Evolutionary conservation across 37 sponge, comb jelly and placozoan genomes (phyloP), one percentile per base, ranked within the genome.

Genomic region (Hormiphora californensis): DNA sequence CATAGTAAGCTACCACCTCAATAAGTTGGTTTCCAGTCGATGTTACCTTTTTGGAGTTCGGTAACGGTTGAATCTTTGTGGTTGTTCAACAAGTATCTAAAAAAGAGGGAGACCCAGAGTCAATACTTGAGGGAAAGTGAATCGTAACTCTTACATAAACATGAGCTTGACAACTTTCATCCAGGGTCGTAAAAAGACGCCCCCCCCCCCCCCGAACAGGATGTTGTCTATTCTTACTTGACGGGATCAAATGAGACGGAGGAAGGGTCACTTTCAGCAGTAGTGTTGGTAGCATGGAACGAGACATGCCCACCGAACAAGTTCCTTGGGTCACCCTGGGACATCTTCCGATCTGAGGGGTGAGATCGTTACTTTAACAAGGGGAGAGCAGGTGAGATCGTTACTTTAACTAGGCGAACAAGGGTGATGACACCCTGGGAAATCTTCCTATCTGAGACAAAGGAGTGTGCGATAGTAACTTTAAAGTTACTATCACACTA

Each of bases 201-300:
- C 51, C 8, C 8, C 8, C 51, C 12, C 51, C 51, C 12, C 8
- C 51, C 51, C 11, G 12, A 46, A 46, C 8, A 8, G 8, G 12
- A 8, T 17, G 12, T 8, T 12, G 8, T 17, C 11, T 65, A 11
- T 36, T 15, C 67, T 65, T 7, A 65, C 67, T 65, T 65, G 67
- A 65, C 37, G 17, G 67, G 67, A 31, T 65, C 67, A 28, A 65
- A 65, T 32, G 37, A 33, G 37, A 35, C 35, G 32, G 67, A 65
- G 7, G 67, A 33, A 32, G 67, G 67, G 37, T 65, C 67, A 65
- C 67, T 65, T 32, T 65, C 67, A 65, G 38, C 35, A 36, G 67
- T 33, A 33, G 8, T 33, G 8, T 65, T 39, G 1, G 37, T 36
- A 35, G 67, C 31, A 9, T 65, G 31, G 37, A 65, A 65, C 19